Evolutionary conservation across 1,140 invertebrate genomes (phyloP).

Genomic region (Octopus bimaculoides): DNA sequence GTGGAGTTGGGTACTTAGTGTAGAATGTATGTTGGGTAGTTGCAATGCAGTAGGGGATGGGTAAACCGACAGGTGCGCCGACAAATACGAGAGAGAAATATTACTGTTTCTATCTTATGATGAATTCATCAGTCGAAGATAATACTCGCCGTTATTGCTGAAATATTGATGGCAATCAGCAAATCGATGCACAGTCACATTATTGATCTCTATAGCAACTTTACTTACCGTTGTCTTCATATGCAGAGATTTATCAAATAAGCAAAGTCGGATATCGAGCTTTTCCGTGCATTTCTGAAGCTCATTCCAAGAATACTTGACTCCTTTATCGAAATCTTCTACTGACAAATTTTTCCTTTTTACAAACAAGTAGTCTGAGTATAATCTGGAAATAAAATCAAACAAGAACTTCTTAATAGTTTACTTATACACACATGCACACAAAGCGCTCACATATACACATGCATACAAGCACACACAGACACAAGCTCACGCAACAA

Average conservation of each 20-base stretch:
- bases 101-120: too few species aligned
- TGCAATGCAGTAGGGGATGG: too few species aligned
- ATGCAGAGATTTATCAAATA: conserved; percentile 26
- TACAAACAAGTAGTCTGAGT: conserved; percentile 39
- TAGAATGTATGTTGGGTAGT: too few species aligned
- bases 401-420: not conserved
- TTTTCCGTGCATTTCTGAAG: conserved; percentile 17
- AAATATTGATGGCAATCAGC: not conserved
- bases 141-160: too few species aligned
- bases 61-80: too few species aligned
- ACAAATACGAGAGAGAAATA: too few species aligned
- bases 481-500: not conserved
- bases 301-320: conserved; percentile 24
- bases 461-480: not conserved
- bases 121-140: too few species aligned
- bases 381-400: conserved; percentile 27
- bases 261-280: conserved; percentile 19
- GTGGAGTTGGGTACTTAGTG: too few species aligned
- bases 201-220: not conserved
- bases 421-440: not conserved
- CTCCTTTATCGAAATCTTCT: conserved; percentile 26
- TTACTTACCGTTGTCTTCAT: conserved; percentile 29
- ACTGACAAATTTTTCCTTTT: conserved; percentile 22
- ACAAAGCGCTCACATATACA: not conserved
- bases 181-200: not conserved